These are phyloP conservation scores for Gobionotothen gibberifrons DNA, from an alignment of 2,797 vertebrate species.

Conservation along the genomic window DNA sequence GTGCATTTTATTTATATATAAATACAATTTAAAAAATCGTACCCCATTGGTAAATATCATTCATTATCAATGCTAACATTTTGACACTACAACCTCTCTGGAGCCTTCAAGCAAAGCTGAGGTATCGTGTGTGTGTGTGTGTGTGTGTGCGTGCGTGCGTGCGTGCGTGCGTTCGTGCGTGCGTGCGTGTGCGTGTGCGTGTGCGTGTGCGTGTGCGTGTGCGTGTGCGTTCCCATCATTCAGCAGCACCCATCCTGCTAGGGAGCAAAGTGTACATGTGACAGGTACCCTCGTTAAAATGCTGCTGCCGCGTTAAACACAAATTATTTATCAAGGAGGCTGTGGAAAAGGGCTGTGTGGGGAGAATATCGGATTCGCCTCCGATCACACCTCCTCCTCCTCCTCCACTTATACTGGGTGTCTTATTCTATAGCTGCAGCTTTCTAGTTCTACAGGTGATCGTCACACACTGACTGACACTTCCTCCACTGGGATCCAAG, in stretches of 20 bases:
- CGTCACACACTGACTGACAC: conserved; percentile 45
- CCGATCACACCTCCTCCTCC: conserved; percentile 43
- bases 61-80: no score
- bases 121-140: no score
- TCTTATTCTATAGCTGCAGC: conserved; percentile 56
- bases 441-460: conserved; percentile 47
- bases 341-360: conserved; percentile 67
- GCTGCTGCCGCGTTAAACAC: conserved; percentile 70
- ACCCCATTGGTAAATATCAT: neutral
- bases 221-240: conserved; percentile 35
- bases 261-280: conserved; percentile 59
- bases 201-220: conserved; percentile 7
- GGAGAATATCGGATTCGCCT: conserved; percentile 78
- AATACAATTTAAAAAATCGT: conserved; percentile 5
- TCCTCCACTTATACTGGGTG: conserved; percentile 33
- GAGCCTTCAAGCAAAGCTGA: no score
- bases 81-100: no score
- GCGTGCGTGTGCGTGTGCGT: conserved; percentile 15
- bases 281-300: conserved; percentile 79
- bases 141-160: neutral
- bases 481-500: conserved; percentile 38
- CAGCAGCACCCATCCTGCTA: conserved; percentile 36
- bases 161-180: conserved; percentile 22
- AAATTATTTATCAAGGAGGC: conserved; percentile 82
- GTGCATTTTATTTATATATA: conserved; percentile 1